A percentile compares a stretch with the other conserved stretches of the same genome.
phyloP scores from a whole-genome alignment of 2,797 vertebrate species.

The Sebastes dallii region DNA sequence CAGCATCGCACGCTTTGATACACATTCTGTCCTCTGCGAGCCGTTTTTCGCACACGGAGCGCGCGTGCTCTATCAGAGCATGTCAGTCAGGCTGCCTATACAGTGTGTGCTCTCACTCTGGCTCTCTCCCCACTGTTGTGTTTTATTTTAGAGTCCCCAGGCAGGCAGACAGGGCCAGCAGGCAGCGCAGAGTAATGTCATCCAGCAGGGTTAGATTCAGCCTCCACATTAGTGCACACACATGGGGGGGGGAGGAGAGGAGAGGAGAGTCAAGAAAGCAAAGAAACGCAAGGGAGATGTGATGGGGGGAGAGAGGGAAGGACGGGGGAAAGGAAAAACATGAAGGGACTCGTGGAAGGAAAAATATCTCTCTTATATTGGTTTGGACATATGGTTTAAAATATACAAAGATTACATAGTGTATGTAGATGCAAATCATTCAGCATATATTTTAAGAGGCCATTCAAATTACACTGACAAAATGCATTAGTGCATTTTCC shows the following conservation, averaged over 20 bases:
- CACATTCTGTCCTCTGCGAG: constrained; percentile 57
- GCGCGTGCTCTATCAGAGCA: constrained; percentile 60
- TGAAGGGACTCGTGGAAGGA: constrained; percentile 9
- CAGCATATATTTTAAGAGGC: constrained; percentile 3
- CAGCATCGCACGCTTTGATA: constrained; percentile 54
- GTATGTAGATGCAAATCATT: constrained; percentile 20
- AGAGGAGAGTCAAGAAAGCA: constrained; percentile 28
- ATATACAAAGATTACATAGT: constrained; percentile 18
- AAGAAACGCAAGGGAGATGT: constrained; percentile 22
- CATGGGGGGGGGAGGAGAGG: background rate
- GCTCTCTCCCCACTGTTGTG: constrained; percentile 65
- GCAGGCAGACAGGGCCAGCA: constrained; percentile 72
- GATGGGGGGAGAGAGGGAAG: background rate
- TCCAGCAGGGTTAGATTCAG: constrained; percentile 75
- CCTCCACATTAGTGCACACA: constrained; percentile 64
- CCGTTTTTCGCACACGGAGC: constrained; percentile 31
- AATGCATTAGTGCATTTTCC: background rate
- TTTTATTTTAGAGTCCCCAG: constrained; percentile 78
- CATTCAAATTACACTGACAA: constrained; percentile 8
- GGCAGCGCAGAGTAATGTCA: constrained; percentile 76
- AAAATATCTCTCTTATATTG: constrained; percentile 12
- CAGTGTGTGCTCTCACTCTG: constrained; percentile 65
- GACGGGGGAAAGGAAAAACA: background rate
- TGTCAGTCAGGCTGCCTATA: constrained; percentile 72
- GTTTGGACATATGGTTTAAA: constrained; percentile 9